Conservation (phyloP, 2,797 vertebrate genomes). For the Telmatherina bonti region DNA sequence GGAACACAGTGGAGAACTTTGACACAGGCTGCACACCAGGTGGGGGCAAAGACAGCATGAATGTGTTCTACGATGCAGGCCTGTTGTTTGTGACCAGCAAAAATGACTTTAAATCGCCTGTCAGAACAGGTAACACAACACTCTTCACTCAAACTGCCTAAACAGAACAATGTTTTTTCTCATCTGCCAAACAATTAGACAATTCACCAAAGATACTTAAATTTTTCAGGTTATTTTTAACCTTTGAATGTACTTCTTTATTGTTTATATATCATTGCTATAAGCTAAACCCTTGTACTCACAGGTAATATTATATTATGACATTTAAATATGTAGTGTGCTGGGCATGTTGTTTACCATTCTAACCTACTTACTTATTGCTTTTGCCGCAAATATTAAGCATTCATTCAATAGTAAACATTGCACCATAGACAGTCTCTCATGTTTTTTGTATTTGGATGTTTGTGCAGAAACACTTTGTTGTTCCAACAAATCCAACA, state of each 20-base stretch:
- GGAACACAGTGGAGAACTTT: slow-evolving; percentile 83
- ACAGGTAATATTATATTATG: background rate
- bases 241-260: too few species aligned
- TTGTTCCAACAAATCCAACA: background rate
- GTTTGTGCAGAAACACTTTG: too few species aligned
- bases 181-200: too few species aligned
- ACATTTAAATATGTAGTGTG: background rate
- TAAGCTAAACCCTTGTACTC: too few species aligned
- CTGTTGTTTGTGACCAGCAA: slow-evolving; percentile 79
- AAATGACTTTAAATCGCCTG: slow-evolving; percentile 50
- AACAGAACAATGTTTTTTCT: too few species aligned
- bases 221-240: too few species aligned
- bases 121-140: slow-evolving; percentile 74
- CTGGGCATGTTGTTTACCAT: background rate
- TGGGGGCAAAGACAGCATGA: slow-evolving; percentile 82
- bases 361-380: background rate
- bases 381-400: too few species aligned
- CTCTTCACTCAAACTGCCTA: too few species aligned
- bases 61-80: slow-evolving; percentile 89
- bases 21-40: slow-evolving; percentile 90
- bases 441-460: too few species aligned
- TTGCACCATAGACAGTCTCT: background rate
- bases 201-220: too few species aligned
- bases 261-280: background rate
- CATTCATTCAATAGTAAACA: background rate